Evolutionary conservation across 2,113 vertebrate genomes (phyloP).

Genomic region (Mungos mungo): DNA sequence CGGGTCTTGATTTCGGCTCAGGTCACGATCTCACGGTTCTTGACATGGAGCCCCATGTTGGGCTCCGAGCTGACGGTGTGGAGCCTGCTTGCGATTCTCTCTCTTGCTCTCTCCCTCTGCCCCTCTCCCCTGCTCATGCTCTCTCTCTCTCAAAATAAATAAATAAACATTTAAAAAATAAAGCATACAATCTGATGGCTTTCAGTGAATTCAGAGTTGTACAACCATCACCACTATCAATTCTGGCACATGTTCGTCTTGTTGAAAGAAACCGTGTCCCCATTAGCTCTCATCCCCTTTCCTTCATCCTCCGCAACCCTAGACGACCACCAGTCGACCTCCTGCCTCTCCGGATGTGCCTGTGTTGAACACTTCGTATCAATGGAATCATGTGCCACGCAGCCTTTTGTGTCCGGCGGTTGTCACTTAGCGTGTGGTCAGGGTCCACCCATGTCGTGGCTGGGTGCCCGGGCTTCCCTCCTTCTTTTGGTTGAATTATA

Average conservation of each 20-base stretch:
- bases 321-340: neutral
- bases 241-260: neutral
- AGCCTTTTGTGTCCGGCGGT: neutral
- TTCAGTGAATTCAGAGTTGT: neutral
- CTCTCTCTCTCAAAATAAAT: too few relatives aligned
- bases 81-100: too few relatives aligned
- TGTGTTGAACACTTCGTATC: neutral
- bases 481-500: neutral
- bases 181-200: neutral
- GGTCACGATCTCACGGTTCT: too few relatives aligned
- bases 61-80: too few relatives aligned
- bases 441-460: rapidly evolving
- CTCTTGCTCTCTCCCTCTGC: too few relatives aligned
- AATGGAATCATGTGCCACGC: rapidly evolving
- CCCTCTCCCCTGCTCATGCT: too few relatives aligned
- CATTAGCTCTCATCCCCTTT: neutral
- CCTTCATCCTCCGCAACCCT: neutral
- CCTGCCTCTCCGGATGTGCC: neutral
- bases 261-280: neutral
- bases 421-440: neutral
- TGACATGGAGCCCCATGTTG: too few relatives aligned
- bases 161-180: too few relatives aligned
- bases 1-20: too few relatives aligned
- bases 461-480: rapidly evolving
- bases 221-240: neutral